phyloP scores from a whole-genome alignment of 2,113 vertebrate species.

The Cyprinodon variegatus region DNA sequence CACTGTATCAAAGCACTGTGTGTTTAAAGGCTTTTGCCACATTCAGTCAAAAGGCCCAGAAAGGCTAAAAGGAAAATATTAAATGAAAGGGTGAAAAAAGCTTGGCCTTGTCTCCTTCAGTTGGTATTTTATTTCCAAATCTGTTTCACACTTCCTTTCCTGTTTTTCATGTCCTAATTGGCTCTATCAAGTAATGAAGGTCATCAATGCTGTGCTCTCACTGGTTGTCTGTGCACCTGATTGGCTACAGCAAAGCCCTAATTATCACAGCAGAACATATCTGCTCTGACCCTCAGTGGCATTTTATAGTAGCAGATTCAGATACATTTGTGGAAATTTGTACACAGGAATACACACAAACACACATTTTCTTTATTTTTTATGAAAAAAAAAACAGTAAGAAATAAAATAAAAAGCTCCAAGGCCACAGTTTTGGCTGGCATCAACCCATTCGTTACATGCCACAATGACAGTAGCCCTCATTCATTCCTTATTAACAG shows the following conservation, averaged over 20 bases:
- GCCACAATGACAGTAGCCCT: slow-evolving; percentile 45
- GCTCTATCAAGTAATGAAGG: slow-evolving; percentile 73
- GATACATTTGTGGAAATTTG: slow-evolving; percentile 17
- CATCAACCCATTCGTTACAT: slow-evolving; percentile 30
- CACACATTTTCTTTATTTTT: slow-evolving; percentile 56
- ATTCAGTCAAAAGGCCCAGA: slow-evolving; percentile 13
- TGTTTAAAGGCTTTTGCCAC: slow-evolving; percentile 28
- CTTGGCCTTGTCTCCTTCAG: slow-evolving; percentile 11
- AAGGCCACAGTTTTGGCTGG: slow-evolving; percentile 50
- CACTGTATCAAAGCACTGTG: slow-evolving; percentile 18
- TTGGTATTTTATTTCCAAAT: slow-evolving; percentile 13
- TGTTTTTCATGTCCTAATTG: slow-evolving; percentile 65
- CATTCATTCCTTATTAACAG: slow-evolving; percentile 69
- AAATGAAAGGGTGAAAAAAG: slow-evolving; percentile 22
- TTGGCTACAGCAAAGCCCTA: slow-evolving; percentile 56
- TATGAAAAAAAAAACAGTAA: slow-evolving; percentile 46
- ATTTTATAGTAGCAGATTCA: slow-evolving; percentile 23
- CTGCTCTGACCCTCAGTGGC: slow-evolving; percentile 38
- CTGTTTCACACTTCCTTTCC: slow-evolving; percentile 9
- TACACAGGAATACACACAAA: slow-evolving; percentile 2
- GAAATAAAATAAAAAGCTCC: slow-evolving; percentile 52
- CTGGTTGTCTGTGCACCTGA: slow-evolving; percentile 41
- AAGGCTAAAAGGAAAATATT: slow-evolving; percentile 38
- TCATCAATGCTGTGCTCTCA: slow-evolving; percentile 61
- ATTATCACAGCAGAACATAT: slow-evolving; percentile 70